A percentile compares a stretch with the other conserved stretches of the same genome.
phyloP scores from a whole-genome alignment of 1,140 invertebrate genomes.

The Sesamia nonagrioides region DNA sequence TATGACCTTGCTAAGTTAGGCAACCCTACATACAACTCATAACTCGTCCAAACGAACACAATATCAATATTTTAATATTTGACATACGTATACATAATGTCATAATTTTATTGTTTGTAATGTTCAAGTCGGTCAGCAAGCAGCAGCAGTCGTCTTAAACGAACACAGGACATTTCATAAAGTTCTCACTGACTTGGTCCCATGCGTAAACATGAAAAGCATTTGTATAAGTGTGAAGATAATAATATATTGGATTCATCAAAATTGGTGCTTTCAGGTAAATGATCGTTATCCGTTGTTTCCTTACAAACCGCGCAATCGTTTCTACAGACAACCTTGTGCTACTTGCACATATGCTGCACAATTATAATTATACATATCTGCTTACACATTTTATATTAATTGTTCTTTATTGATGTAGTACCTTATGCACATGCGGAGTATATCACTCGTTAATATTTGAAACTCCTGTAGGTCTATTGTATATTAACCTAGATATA shows the following conservation, averaged over 20 bases:
- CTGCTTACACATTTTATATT: conserved; percentile 70
- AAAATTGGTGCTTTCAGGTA: conserved; percentile 63
- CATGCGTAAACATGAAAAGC: neutral
- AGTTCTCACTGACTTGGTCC: no score
- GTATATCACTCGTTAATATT: neutral
- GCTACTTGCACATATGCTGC: conserved; percentile 74
- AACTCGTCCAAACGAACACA: conserved; percentile 19
- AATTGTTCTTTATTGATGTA: conserved; percentile 69
- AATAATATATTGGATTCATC: conserved; percentile 38
- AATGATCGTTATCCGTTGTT: conserved; percentile 73
- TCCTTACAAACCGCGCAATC: conserved; percentile 64
- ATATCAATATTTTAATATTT: conserved; percentile 30
- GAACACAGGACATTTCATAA: no score
- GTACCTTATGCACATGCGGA: conserved; percentile 30
- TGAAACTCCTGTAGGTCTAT: neutral
- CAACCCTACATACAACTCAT: conserved; percentile 57
- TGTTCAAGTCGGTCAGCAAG: neutral
- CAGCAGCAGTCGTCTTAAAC: no score
- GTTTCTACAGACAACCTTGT: conserved; percentile 82
- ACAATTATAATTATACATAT: conserved; percentile 62
- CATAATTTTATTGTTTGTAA: neutral
- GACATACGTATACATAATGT: neutral
- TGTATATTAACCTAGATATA: neutral
- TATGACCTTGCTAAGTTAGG: conserved; percentile 71
- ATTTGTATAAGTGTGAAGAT: neutral